A percentile compares a stretch with the other conserved stretches of the same genome.
Evolutionary conservation across 2,113 vertebrate species (phyloP).

Genomic region (Theristicus caerulescens): DNA sequence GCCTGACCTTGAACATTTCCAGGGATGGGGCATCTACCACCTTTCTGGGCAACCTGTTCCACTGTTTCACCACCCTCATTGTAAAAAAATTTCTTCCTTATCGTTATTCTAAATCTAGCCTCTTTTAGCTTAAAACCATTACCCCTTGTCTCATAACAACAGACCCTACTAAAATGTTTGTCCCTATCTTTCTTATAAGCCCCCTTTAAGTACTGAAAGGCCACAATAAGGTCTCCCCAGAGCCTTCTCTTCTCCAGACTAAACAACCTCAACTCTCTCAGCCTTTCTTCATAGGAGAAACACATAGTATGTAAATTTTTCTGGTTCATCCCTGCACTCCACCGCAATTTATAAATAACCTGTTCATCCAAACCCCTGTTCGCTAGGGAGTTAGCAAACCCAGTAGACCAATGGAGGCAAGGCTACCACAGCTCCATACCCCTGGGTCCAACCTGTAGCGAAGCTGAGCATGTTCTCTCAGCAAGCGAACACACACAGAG

Average conservation of each 20-base stretch:
- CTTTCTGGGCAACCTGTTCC: not conserved
- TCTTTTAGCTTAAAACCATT: not conserved
- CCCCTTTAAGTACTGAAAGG: not conserved
- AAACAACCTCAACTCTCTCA: not conserved
- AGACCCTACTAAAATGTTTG: not conserved
- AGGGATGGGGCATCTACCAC: not conserved
- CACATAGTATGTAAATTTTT: not conserved
- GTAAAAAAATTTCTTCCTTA: not conserved
- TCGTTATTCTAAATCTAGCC: not conserved
- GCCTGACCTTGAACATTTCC: not conserved
- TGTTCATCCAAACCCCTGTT: not conserved
- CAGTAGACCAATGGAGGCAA: not conserved
- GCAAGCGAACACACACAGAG: not conserved
- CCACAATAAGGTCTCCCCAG: not conserved
- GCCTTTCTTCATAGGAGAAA: not conserved
- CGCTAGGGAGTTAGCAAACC: not conserved
- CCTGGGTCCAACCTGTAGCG: not conserved
- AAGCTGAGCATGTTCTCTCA: not conserved
- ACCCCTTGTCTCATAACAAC: not conserved
- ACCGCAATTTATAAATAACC: not conserved
- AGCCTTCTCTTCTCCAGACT: not conserved
- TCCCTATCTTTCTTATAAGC: not conserved
- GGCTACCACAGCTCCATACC: not conserved
- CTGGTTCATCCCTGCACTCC: not conserved
- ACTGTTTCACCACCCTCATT: not conserved